Conservation (phyloP, 2,797 vertebrate species). For the Micropoecilia bifurca region DNA sequence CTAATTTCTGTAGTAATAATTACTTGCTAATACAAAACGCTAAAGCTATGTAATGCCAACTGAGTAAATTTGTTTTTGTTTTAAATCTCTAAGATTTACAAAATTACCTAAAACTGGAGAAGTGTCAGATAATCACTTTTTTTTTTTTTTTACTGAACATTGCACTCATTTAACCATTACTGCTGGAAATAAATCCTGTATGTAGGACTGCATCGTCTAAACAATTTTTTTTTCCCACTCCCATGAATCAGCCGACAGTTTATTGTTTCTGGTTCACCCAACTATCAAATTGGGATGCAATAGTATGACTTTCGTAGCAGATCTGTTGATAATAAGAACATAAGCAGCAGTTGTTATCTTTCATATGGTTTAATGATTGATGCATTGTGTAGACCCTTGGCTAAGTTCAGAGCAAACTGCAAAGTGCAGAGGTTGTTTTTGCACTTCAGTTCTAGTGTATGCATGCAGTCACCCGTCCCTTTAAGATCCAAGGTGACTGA, state of each 20-base stretch:
- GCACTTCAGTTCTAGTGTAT: slow-evolving; percentile 1
- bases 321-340: background rate
- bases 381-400: slow-evolving; percentile 37
- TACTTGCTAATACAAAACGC: background rate
- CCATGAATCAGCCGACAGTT: background rate
- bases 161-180: no score
- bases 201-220: background rate
- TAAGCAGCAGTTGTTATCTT: slow-evolving; percentile 30
- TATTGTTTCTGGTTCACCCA: background rate
- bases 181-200: background rate
- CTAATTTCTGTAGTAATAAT: background rate
- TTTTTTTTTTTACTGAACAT: background rate
- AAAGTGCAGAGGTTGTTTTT: slow-evolving; percentile 68
- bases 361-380: slow-evolving; percentile 70
- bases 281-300: background rate
- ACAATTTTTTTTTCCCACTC: background rate
- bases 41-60: background rate
- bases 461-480: slow-evolving; percentile 8
- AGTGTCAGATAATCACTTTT: background rate
- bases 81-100: background rate
- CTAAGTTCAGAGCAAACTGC: slow-evolving; percentile 55
- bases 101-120: background rate
- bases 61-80: background rate
- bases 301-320: background rate
- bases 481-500: slow-evolving; percentile 8